Conservation (phyloP, 2,888 invertebrate species). For the Eristalis intricaria region DNA sequence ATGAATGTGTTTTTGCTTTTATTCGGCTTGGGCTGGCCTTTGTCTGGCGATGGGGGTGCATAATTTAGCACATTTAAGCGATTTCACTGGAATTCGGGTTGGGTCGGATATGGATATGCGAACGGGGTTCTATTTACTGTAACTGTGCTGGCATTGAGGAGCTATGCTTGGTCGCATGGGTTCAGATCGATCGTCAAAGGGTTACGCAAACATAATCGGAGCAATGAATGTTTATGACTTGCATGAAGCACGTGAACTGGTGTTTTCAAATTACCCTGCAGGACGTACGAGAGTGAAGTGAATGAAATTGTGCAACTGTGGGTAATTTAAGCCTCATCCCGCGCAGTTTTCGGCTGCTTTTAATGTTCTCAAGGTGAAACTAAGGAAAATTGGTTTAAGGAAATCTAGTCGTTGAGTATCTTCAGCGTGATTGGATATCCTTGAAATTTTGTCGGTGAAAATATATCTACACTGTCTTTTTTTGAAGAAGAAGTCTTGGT, state of each 20-base stretch:
- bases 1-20: slow-evolving; percentile 10
- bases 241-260: neutral
- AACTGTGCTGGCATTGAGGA: neutral
- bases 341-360: too few relatives aligned
- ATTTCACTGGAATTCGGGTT: slow-evolving; percentile 16
- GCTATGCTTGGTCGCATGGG: neutral
- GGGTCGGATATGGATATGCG: neutral
- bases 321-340: too few relatives aligned
- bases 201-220: neutral
- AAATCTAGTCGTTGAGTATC: too few relatives aligned
- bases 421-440: too few relatives aligned
- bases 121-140: slow-evolving; percentile 11
- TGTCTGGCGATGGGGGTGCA: slow-evolving; percentile 2
- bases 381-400: too few relatives aligned
- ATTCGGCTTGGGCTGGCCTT: slow-evolving; percentile 3
- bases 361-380: too few relatives aligned
- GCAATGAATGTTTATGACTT: neutral
- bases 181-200: neutral
- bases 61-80: slow-evolving; percentile 14
- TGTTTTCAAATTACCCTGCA: neutral
- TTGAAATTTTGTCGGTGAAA: too few relatives aligned
- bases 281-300: too few relatives aligned
- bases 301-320: too few relatives aligned
- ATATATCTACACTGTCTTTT: too few relatives aligned
- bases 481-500: too few relatives aligned